A percentile compares a stretch with the other conserved stretches of the same genome.
Conservation (phyloP, 2,113 vertebrate species). For the Entelurus aequoreus region DNA sequence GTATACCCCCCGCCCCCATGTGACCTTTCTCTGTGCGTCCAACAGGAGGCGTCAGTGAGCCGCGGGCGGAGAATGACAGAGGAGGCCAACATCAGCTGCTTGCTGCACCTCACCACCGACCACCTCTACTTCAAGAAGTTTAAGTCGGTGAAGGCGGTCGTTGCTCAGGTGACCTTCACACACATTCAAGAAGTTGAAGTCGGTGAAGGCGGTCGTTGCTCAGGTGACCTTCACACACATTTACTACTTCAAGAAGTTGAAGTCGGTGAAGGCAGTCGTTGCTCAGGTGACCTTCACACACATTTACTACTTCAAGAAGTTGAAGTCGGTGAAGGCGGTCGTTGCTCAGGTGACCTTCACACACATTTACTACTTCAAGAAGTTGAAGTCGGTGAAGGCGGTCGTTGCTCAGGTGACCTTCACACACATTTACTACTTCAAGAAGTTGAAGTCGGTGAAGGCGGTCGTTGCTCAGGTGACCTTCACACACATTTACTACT, state of each 20-base stretch:
- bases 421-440: too few relatives aligned
- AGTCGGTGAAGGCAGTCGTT: too few relatives aligned
- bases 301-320: constrained; percentile 64
- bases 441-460: too few relatives aligned
- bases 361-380: constrained; percentile 58
- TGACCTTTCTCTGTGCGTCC: not conserved
- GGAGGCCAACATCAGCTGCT: constrained; percentile 71
- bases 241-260: too few relatives aligned
- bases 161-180: constrained; percentile 66
- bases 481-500: too few relatives aligned
- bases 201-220: too few relatives aligned
- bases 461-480: too few relatives aligned
- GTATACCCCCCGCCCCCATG: not conserved
- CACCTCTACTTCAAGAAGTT: constrained; percentile 72
- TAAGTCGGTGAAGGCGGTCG: constrained; percentile 70
- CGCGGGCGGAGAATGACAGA: constrained; percentile 63
- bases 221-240: too few relatives aligned
- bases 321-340: constrained; percentile 71
- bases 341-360: constrained; percentile 58
- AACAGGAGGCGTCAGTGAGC: constrained; percentile 52
- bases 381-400: constrained; percentile 69
- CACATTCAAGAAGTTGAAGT: not conserved
- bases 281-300: too few relatives aligned
- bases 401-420: constrained; percentile 66
- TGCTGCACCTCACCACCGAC: constrained; percentile 73